Evolutionary conservation across 2,888 invertebrate species (phyloP).

Genomic region (Sphecodes monilicornis): DNA sequence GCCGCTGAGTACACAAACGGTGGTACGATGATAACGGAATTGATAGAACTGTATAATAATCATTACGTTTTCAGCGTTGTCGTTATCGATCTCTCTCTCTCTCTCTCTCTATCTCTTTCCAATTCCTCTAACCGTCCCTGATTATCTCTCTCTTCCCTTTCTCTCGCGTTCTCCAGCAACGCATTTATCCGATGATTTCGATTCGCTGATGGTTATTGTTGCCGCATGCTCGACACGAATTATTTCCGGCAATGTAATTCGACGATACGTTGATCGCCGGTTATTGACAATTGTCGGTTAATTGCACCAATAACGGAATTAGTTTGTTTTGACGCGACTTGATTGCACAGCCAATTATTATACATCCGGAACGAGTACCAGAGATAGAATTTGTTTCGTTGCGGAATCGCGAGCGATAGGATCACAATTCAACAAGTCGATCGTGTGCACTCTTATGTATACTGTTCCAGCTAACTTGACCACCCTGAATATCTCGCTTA

Average conservation of each 20-base stretch:
- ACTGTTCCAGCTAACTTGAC: too few relatives aligned
- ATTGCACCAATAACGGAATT: conserved; percentile 37
- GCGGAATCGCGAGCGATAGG: background rate
- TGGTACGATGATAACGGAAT: conserved; percentile 55
- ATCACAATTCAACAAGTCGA: background rate
- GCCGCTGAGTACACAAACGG: conserved; percentile 47
- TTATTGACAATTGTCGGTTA: conserved; percentile 56
- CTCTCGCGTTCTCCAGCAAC: background rate
- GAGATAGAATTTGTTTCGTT: background rate
- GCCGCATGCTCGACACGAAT: conserved; percentile 37
- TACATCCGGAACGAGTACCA: background rate
- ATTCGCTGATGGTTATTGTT: conserved; percentile 52
- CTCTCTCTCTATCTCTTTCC: too few relatives aligned
- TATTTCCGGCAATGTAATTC: conserved; percentile 54
- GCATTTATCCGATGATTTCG: conserved; percentile 43
- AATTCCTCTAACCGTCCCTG: too few relatives aligned
- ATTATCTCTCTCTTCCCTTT: background rate
- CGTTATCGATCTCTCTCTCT: background rate
- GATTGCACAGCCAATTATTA: background rate
- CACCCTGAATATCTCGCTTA: too few relatives aligned
- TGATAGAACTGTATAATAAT: conserved; percentile 68
- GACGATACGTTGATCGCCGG: conserved; percentile 41
- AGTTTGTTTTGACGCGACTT: conserved; percentile 10
- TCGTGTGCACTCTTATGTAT: too few relatives aligned
- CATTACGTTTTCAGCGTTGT: conserved; percentile 53